Evolutionary conservation across 2,888 invertebrate species (phyloP), one percentile per base, ranked within the genome.

Genomic region (Dryadula phaetusa): DNA sequence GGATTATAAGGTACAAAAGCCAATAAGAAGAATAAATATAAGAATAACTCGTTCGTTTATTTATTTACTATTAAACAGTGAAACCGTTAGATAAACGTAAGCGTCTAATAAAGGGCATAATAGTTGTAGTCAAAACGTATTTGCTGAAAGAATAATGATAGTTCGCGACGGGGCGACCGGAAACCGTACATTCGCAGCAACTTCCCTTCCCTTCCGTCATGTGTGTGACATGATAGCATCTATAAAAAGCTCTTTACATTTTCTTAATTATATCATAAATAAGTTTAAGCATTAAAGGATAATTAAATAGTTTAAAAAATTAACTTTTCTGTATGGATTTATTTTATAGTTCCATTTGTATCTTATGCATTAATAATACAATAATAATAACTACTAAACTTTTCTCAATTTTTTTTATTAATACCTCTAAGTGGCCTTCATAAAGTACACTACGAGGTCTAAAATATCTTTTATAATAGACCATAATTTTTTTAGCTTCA

Each of bases 111-210:
- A 65, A 62, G 66, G 69, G 64, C 62, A 67, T 72, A 69, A 89
- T 86, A 83, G 86, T 79, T 85, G 75, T 73, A 88, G 92, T 92
- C 92, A 91, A 82, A 92, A 91, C 87, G 90, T 90, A 87, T 88
- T 92, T 90, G 89, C 90, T 83, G 86, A 85, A 85, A 90, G 91
- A 92, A 86, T 91, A 88, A 92, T 91, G 90, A 82, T 79, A 81
- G 77, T 81, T 84, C 86, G 81, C 86, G 76, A 82, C 82, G 77
- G 84, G 86, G 83, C 76, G 81, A 72, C 75, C 86, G 88, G 90
- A 90, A 88, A 84, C 77, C 73, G 71, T 81, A 81, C 87, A 87
- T 90, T 90, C 85, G 90, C 88, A 83, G 82, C 84, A 82, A 87
- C 79, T 82, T 79, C 76, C 85, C 83, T 86, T 90, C 90, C 90